Base-by-base conservation (phyloP, 1,140 invertebrate genomes). In the Caerostris extrusa region DNA sequence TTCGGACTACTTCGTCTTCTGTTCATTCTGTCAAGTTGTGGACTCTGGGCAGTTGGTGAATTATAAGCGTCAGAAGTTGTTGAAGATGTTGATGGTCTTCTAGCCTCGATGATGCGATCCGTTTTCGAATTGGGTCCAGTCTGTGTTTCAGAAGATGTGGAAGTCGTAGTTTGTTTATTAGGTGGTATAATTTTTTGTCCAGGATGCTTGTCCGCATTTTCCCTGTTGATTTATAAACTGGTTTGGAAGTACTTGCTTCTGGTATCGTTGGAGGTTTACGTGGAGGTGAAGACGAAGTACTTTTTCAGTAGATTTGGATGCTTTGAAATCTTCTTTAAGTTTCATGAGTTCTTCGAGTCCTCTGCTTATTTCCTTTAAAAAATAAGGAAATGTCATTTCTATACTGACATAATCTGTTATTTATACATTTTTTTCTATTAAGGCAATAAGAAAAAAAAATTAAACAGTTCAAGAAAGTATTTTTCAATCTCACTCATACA, bases 261-360 rank as follows among this genome's bases (percentile, higher is more conserved):
- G 86, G 58, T 64, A 57, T 34, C 5, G 86, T 34, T 12, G 90
- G 90, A 10, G 56, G 55, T 34, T 69, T 71, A 6, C 17, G 50
- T 8, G 53, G 19, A 60, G 50, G 7, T 55, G 34, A 56, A 50
- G 61, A 50, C 7, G 57, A 60, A n/a, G 34, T 50, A n/a, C 10
- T 7, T 17, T 60, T 17, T 83, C 34, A 8, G 6, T n/a, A 17
- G 77, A 19, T 56, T 67, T 77, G 4, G 56, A 10, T 5, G 34
- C 10, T 5, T 8, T 8, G 14, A 83, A 89, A 19, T 94, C 87
- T 57, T 94, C 93, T 90, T 90, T 94, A 2, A 94, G 8, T 53
- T 94, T 94, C 93, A 94, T 69, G 8, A 94, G 58, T 94, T 94
- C 93, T 85, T 94, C 87, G 3, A 94, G 61, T 3, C 93, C 88